A percentile compares a stretch with the other conserved stretches of the same genome.
phyloP scores from a whole-genome alignment of 1,140 invertebrate species.

The Hylaeus anthracinus region DNA sequence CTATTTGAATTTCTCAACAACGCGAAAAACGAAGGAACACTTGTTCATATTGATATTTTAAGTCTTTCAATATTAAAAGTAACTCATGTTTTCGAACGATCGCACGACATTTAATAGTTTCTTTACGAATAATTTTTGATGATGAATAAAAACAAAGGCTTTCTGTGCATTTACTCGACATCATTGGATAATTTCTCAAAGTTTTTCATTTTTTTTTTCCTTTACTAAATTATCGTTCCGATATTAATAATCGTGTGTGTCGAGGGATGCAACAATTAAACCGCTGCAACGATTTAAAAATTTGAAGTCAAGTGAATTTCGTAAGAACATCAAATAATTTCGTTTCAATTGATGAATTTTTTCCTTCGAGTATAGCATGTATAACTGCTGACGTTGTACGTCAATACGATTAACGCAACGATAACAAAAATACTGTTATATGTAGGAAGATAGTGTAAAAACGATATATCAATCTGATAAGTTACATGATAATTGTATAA shows the following conservation, averaged over 20 bases:
- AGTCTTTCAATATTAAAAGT: not conserved
- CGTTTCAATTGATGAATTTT: not conserved
- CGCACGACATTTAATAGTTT: not conserved
- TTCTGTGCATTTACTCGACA: not conserved
- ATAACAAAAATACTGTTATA: slow-evolving; percentile 2
- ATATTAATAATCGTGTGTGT: not conserved
- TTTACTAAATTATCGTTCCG: not conserved
- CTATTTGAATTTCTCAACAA: not conserved
- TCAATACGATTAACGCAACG: not conserved
- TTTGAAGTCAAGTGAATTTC: not conserved
- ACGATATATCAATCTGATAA: slow-evolving; percentile 24
- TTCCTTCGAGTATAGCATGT: not conserved
- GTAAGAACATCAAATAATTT: not conserved
- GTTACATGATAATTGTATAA: slow-evolving; percentile 26
- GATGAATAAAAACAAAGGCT: not conserved
- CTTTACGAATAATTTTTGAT: not conserved
- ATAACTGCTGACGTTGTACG: not conserved
- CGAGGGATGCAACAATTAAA: not conserved
- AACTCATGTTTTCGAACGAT: not conserved
- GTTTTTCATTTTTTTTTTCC: not conserved
- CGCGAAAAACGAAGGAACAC: not conserved
- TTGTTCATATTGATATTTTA: not conserved
- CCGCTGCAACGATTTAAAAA: not conserved
- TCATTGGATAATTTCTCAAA: not conserved
- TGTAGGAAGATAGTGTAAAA: slow-evolving; percentile 2